phyloP scores from a whole-genome alignment of 2,797 vertebrate genomes.

The Alca torda region DNA sequence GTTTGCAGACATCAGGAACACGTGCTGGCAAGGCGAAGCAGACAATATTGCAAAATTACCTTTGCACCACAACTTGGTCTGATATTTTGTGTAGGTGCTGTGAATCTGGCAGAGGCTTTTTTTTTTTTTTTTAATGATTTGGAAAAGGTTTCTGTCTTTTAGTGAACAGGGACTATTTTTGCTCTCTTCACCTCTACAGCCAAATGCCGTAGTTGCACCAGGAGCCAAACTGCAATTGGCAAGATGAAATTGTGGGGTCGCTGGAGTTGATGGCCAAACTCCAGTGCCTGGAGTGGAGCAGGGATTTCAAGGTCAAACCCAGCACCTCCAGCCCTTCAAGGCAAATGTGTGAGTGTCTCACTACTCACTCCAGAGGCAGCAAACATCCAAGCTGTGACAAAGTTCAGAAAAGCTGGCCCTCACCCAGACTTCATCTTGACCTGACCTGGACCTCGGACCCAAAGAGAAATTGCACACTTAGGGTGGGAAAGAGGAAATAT shows the following conservation, averaged over 20 bases:
- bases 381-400: neutral
- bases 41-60: neutral
- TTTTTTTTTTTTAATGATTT: neutral
- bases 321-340: neutral
- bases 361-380: neutral
- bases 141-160: neutral
- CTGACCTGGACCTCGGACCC: neutral
- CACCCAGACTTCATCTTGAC: neutral
- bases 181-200: neutral
- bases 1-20: neutral
- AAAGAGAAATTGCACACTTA: neutral
- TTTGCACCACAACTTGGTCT: neutral
- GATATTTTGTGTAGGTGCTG: neutral
- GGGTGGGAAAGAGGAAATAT: neutral
- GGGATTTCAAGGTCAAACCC: neutral
- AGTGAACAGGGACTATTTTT: neutral
- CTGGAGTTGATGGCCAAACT: neutral
- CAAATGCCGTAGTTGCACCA: neutral
- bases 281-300: neutral
- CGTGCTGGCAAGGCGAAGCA: neutral
- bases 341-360: neutral
- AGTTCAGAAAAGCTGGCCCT: neutral
- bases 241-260: neutral
- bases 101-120: neutral
- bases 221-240: neutral